Conservation (phyloP, 2,888 invertebrate genomes). For the Pheosia tremula region DNA sequence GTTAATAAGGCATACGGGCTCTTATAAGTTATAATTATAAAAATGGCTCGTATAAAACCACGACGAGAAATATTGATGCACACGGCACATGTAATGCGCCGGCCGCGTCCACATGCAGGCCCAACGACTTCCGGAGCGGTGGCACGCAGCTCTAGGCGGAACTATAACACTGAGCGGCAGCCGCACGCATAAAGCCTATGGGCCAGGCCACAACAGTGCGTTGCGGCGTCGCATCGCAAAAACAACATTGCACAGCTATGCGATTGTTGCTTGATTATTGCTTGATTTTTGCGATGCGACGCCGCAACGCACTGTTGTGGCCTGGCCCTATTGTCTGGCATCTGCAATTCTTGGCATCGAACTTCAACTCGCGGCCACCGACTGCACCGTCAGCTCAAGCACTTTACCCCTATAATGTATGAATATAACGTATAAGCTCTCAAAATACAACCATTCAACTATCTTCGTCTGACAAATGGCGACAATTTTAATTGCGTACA, state of each 20-base stretch:
- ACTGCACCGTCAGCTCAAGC: constrained; percentile 74
- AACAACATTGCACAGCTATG: too few species aligned
- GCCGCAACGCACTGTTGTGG: too few species aligned
- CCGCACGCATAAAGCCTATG: constrained; percentile 73
- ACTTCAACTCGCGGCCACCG: constrained; percentile 60
- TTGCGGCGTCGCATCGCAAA: too few species aligned
- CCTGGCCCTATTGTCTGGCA: constrained; percentile 84
- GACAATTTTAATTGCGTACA: constrained; percentile 17
- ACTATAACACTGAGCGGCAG: constrained; percentile 58
- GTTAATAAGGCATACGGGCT: too few species aligned
- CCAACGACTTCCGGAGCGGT: constrained; percentile 71
- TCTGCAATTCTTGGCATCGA: constrained; percentile 80
- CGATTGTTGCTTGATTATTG: too few species aligned
- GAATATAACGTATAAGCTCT: constrained; percentile 66
- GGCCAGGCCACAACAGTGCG: too few species aligned
- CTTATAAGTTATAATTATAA: background rate
- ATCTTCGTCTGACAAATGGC: constrained; percentile 21
- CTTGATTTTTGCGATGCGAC: too few species aligned
- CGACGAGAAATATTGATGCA: constrained; percentile 18
- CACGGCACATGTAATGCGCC: constrained; percentile 13
- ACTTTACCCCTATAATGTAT: constrained; percentile 70
- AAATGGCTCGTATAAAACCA: constrained; percentile 14
- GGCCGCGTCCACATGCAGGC: constrained; percentile 39
- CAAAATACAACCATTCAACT: constrained; percentile 52
- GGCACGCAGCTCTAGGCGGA: constrained; percentile 67